Evolutionary conservation across 2,113 vertebrate species (phyloP), one percentile per base, ranked within the genome.

Genomic region (Promerops cafer): DNA sequence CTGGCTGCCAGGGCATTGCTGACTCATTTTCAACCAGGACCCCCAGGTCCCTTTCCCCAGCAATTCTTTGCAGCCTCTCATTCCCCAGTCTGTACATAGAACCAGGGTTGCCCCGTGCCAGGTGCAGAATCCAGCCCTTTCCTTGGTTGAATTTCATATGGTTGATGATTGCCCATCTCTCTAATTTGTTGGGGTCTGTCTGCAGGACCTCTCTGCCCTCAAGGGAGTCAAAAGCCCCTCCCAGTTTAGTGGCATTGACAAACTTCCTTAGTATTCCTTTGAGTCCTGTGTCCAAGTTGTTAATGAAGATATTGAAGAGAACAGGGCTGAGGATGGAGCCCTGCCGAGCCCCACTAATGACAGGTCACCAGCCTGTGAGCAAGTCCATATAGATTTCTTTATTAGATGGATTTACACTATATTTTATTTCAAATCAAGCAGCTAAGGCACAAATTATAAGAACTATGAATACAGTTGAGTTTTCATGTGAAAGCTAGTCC

Each of bases 101-200:
- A 4, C 10, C 31, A 37, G 44, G 13, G 33, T 3, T 44, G 1
- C 3, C 27, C 23, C 1, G 1, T 6, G 0, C 3, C 37, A 45
- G 13, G 5, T 21, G 13, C 28, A 52, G 39, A 66, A 39, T 59
- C 5, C 19, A 16, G 28, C 7, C 7, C 17, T 45, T 66, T 20
- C 10, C 19, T 13, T n/a, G 28, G 2, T 4, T 45, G 13, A n/a
- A 24, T 2, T n/a, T 52, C 13, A 10, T 8, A 9, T 5, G 3
- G 12, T 5, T 59, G 33, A 13, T 81, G 68, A 39, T 24, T 44
- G 3, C 33, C 22, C 19, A 59, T 24, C 6, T 9, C 40, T 70
- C 27, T 44, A 1, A 28, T 20, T 66, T 44, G 7, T 14, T 33
- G 44, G 65, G 44, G 4, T 65, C 11, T 59, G 10, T 16, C 40